A percentile compares a stretch with the other conserved stretches of the same genome.
These are phyloP conservation scores for Magallana nippona DNA, from an alignment of 2,888 invertebrate genomes.

Conservation along the genomic window DNA sequence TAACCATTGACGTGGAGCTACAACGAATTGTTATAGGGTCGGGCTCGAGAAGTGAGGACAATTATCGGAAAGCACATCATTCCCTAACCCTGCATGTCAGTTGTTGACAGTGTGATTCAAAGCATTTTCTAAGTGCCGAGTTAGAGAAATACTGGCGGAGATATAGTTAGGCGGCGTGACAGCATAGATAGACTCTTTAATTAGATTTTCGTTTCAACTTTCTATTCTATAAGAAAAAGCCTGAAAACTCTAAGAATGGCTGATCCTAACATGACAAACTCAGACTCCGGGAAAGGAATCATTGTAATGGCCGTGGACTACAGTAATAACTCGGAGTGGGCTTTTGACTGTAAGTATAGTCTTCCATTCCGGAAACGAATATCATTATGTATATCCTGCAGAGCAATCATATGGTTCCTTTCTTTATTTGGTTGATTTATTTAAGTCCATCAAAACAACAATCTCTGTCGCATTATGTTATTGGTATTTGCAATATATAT, in stretches of 20 bases:
- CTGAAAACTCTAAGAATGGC: not conserved
- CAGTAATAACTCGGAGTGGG: conserved; percentile 45
- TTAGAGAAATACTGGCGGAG: not conserved
- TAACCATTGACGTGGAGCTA: not conserved
- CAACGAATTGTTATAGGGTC: not conserved
- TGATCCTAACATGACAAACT: not conserved
- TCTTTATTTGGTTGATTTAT: not conserved
- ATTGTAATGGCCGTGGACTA: conserved; percentile 44
- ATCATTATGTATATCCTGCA: not conserved
- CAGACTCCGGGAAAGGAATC: not conserved
- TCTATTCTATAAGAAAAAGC: not conserved
- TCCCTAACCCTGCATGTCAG: not conserved
- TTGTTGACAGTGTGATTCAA: not conserved
- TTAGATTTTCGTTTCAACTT: not conserved
- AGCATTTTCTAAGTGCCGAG: not conserved
- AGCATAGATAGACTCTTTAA: too few relatives aligned
- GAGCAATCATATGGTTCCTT: not conserved
- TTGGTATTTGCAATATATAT: too few relatives aligned
- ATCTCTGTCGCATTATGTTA: too few relatives aligned
- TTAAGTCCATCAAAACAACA: not conserved
- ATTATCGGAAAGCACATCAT: conserved; percentile 3
- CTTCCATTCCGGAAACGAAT: not conserved
- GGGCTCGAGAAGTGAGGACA: not conserved
- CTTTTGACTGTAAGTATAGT: conserved; percentile 47
- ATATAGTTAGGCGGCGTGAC: too few relatives aligned